These are phyloP conservation scores for Phrynocephalus forsythii DNA, from an alignment of 2,797 vertebrate genomes.

Conservation along the genomic window DNA sequence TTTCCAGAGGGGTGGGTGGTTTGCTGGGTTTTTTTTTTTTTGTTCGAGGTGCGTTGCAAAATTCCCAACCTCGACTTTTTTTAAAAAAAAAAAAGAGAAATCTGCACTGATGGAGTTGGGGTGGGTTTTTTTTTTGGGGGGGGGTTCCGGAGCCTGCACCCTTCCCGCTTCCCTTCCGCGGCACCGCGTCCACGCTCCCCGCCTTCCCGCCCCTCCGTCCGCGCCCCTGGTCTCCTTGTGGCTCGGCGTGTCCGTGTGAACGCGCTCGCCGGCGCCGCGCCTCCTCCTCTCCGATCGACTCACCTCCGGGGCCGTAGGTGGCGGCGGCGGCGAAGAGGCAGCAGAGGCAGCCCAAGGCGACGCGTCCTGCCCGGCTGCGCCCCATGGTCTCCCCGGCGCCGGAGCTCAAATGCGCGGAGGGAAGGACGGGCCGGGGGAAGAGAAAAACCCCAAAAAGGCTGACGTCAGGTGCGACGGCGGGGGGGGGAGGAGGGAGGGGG, in stretches of 20 bases:
- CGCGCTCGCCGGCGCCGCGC: background rate
- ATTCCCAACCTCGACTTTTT: too few species aligned
- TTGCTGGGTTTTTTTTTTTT: too few species aligned
- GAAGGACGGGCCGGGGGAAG: background rate
- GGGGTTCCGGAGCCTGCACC: background rate
- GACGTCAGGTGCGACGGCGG: slow-evolving; percentile 34
- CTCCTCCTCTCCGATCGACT: background rate
- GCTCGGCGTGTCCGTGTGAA: background rate
- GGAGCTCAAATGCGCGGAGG: background rate
- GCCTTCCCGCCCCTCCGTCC: background rate
- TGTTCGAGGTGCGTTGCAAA: background rate
- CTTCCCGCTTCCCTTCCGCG: background rate
- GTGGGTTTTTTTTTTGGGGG: accelerated
- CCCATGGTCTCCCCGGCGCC: background rate
- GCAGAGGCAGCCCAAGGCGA: slow-evolving; percentile 2
- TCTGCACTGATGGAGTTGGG: too few species aligned
- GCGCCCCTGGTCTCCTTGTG: too few species aligned
- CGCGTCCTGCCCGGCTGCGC: background rate
- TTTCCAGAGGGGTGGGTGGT: background rate
- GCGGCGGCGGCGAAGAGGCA: background rate
- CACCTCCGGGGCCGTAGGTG: slow-evolving; percentile 8
- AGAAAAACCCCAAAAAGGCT: background rate
- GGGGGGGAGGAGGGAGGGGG: background rate
- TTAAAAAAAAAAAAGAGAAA: too few species aligned
- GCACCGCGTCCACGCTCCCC: background rate